Conservation (phyloP, 2,113 vertebrate genomes). For the human region DNA sequence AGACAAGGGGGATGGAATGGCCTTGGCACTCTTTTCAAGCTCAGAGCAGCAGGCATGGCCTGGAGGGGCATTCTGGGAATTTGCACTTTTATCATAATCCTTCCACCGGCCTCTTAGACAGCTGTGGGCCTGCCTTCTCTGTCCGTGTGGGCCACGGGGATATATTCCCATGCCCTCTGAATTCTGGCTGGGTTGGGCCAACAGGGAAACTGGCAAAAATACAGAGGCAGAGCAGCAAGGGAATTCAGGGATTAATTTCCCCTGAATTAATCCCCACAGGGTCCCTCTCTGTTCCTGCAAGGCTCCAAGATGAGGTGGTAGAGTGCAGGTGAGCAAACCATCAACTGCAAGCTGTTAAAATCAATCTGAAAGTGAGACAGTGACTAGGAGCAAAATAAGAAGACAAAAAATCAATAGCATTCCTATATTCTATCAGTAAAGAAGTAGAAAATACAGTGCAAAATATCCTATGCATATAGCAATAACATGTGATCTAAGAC, state of each 20-base stretch:
- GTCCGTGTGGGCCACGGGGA: neutral
- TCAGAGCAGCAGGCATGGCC: neutral
- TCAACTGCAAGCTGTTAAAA: neutral
- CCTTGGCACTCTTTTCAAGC: neutral
- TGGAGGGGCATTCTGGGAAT: no score
- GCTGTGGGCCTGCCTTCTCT: neutral
- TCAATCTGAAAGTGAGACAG: neutral
- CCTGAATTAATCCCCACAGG: accelerated
- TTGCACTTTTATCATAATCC: accelerated
- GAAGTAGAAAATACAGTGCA: neutral
- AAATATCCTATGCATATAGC: neutral
- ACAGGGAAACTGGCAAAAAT: neutral
- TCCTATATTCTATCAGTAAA: no score
- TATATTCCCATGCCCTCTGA: neutral
- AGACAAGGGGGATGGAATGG: neutral
- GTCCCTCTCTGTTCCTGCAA: no score
- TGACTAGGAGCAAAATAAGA: neutral
- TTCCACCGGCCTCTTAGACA: neutral
- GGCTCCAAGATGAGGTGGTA: neutral
- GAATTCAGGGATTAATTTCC: neutral
- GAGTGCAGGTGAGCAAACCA: neutral
- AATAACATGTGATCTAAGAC: neutral
- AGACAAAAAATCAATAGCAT: neutral
- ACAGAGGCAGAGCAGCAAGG: neutral
- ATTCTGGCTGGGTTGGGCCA: neutral